Conservation (phyloP, 2,888 invertebrate species). For the Drosophila macrothrix region DNA sequence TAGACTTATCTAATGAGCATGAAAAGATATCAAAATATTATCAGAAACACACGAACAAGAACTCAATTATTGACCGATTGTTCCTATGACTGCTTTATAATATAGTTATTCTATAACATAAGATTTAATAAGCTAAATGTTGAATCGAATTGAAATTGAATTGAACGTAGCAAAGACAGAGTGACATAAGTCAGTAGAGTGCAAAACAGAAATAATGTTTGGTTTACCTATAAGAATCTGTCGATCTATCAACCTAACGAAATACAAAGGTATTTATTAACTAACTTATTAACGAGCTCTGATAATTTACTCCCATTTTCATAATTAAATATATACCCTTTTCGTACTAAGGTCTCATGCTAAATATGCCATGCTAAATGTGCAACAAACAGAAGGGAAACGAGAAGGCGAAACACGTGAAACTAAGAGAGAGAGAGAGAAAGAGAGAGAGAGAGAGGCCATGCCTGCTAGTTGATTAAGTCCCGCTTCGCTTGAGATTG, state of each 20-base stretch:
- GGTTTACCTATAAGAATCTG: neutral
- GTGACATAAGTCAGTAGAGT: neutral
- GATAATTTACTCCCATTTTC: neutral
- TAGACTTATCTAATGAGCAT: neutral
- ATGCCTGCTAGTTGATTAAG: slow-evolving; percentile 93
- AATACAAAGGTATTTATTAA: neutral
- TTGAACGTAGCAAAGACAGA: neutral
- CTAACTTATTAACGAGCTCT: neutral
- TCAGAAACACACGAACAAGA: neutral
- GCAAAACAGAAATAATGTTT: no score
- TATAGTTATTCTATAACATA: neutral
- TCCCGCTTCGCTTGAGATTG: slow-evolving; percentile 90
- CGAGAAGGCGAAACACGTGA: slow-evolving; percentile 1
- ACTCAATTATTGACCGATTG: neutral
- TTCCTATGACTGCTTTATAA: neutral
- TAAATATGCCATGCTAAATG: slow-evolving; percentile 6
- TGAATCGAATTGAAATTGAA: neutral
- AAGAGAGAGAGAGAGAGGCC: slow-evolving; percentile 64
- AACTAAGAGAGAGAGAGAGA: neutral
- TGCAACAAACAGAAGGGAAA: neutral
- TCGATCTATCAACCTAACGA: neutral
- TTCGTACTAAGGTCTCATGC: slow-evolving; percentile 20
- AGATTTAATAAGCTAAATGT: neutral
- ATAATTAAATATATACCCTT: neutral
- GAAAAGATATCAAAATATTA: neutral